These are phyloP conservation scores for Orius insidiosus DNA, from an alignment of 1,140 invertebrate species.

Conservation along the genomic window DNA sequence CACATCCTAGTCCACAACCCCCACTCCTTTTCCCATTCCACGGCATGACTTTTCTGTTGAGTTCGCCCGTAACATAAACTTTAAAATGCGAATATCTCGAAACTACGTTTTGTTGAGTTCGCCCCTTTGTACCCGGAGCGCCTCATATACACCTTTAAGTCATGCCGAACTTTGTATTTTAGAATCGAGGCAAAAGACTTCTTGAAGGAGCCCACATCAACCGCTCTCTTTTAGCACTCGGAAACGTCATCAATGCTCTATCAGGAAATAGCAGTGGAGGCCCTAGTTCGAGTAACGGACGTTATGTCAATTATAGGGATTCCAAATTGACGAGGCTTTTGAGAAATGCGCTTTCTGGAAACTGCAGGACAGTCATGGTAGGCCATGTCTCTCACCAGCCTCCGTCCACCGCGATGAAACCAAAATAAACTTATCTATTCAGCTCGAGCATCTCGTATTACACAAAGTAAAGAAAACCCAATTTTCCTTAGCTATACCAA, in stretches of 20 bases:
- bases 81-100: too few species aligned
- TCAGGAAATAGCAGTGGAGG: constrained; percentile 36
- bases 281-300: neutral
- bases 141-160: too few species aligned
- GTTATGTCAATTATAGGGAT: constrained; percentile 49
- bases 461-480: constrained; percentile 30
- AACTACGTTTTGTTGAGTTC: too few species aligned
- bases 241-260: constrained; percentile 89
- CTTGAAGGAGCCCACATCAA: constrained; percentile 94
- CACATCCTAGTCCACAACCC: too few species aligned
- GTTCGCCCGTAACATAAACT: too few species aligned
- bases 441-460: constrained; percentile 79
- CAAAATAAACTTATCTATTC: constrained; percentile 88
- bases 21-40: too few species aligned
- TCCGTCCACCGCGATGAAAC: constrained; percentile 68
- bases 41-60: too few species aligned
- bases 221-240: constrained; percentile 71
- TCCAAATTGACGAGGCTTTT: constrained; percentile 76
- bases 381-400: constrained; percentile 83
- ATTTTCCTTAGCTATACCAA: neutral
- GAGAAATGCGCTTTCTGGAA: constrained; percentile 76
- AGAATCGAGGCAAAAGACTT: constrained; percentile 76
- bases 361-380: constrained; percentile 86
- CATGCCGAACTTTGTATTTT: constrained; percentile 3
- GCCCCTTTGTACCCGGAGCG: too few species aligned